Evolutionary conservation across 2,797 vertebrate genomes (phyloP), one percentile per base, ranked within the genome.

Genomic region (Coranthus polyacanthus): DNA sequence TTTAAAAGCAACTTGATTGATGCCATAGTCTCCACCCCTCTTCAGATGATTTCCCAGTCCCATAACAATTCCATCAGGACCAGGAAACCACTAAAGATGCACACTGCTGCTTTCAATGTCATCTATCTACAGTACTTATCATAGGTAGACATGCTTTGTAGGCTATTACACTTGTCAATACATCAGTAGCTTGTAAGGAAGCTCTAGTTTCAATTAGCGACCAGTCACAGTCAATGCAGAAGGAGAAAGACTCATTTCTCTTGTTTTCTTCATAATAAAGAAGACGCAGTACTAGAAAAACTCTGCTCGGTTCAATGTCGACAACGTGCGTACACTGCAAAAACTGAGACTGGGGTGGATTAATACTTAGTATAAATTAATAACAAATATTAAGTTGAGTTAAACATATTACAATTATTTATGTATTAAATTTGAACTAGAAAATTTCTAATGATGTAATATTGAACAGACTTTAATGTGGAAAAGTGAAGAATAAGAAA

Each of bases 1-100:
- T 81, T 80, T 82, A 83, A 83, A 85, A 75, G 80, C 83, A 24
- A 37, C 49, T 47, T 81, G 81, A 88, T 81, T 73, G 69, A 88
- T 88, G 70, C 36, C 65, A 52, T 13, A 12, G 55, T 75, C 49
- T 78, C 59, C 43, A 11, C 63, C 67, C 62, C 46, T 51, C 66
- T 45, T 75, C 69, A 65, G 72, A 79, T 81, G 37, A 72, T 76
- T 86, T 73, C 54, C 43, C 39, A 70, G 60, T 53, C 32, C 68
- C 57, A 76, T 75, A 82, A 81, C 75, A 83, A 77, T 68, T 82
- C 70, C 72, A 80, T 82, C 85, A 82, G 37, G 65, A 62, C 45
- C 18, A 62, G 64, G 64, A 75, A 81, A 81, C 59, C 50, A 61
- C 46, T 51, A 54, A 78, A 63, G 44, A 13, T 53, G 26, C 53